These are phyloP conservation scores for Volucella inanis DNA, from an alignment of 2,888 invertebrate species.

Conservation along the genomic window DNA sequence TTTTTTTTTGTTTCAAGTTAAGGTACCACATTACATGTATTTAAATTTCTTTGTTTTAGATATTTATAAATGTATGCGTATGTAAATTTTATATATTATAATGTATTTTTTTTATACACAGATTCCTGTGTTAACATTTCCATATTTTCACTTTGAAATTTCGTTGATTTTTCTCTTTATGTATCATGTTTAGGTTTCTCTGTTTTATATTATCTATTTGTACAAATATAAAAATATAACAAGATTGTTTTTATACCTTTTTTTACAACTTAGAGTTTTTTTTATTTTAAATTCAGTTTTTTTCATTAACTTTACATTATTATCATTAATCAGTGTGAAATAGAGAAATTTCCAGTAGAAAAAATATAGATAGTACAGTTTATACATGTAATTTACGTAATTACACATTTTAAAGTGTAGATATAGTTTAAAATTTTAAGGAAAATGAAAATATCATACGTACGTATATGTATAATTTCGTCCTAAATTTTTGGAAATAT, in stretches of 20 bases:
- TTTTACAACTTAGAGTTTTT: constrained; percentile 48
- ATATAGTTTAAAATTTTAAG: constrained; percentile 21
- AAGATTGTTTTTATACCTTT: constrained; percentile 66
- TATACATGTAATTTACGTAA: constrained; percentile 30
- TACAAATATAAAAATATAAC: constrained; percentile 76
- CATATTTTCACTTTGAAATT: constrained; percentile 63
- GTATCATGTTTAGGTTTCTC: constrained; percentile 50
- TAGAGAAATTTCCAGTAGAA: constrained; percentile 64
- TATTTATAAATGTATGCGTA: constrained; percentile 44
- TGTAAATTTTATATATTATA: constrained; percentile 36
- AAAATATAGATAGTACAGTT: constrained; percentile 63
- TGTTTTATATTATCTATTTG: constrained; percentile 63
- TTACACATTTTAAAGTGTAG: constrained; percentile 11
- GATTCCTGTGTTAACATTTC: constrained; percentile 74
- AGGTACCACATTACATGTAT: constrained; percentile 69
- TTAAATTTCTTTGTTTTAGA: constrained; percentile 38
- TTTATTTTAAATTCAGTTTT: constrained; percentile 20
- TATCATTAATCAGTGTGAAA: constrained; percentile 58
- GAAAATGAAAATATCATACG: background rate
- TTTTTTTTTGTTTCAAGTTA: constrained; percentile 64
- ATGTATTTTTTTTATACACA: constrained; percentile 32
- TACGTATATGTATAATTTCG: too few relatives aligned
- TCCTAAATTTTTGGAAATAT: constrained; percentile 5
- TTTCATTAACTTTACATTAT: constrained; percentile 43
- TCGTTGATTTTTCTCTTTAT: constrained; percentile 61